Evolutionary conservation across 2,113 vertebrate genomes (phyloP).

Genomic region (Cygnus buccinator): DNA sequence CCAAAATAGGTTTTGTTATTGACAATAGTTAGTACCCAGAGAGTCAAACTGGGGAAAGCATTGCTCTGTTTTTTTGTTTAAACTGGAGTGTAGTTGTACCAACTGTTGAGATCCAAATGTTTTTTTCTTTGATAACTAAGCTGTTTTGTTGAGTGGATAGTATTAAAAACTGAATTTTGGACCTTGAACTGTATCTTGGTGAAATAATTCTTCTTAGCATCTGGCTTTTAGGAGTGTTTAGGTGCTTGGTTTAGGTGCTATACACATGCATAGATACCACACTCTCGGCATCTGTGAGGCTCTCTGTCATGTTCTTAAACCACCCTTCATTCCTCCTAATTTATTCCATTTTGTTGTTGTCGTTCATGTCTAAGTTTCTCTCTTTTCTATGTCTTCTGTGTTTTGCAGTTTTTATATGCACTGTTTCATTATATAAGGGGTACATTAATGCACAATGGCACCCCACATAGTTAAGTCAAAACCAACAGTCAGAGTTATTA

Average conservation of each 20-base stretch:
- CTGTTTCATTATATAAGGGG: neutral
- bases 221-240: neutral
- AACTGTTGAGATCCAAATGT: neutral
- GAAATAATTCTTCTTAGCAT: neutral
- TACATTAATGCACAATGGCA: neutral
- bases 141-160: neutral
- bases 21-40: neutral
- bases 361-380: neutral
- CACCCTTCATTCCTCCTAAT: neutral
- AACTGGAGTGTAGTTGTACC: neutral
- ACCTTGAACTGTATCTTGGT: neutral
- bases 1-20: neutral
- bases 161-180: neutral
- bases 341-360: neutral
- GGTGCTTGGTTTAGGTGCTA: neutral
- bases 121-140: neutral
- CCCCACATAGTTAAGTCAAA: neutral
- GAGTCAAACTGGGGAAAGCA: neutral
- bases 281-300: neutral
- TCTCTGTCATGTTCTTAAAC: neutral
- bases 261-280: neutral
- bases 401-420: neutral
- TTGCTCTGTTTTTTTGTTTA: neutral
- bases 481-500: neutral
- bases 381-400: neutral